Base-by-base conservation (phyloP, 2,797 vertebrate species). In the Sebastes hubbsi region DNA sequence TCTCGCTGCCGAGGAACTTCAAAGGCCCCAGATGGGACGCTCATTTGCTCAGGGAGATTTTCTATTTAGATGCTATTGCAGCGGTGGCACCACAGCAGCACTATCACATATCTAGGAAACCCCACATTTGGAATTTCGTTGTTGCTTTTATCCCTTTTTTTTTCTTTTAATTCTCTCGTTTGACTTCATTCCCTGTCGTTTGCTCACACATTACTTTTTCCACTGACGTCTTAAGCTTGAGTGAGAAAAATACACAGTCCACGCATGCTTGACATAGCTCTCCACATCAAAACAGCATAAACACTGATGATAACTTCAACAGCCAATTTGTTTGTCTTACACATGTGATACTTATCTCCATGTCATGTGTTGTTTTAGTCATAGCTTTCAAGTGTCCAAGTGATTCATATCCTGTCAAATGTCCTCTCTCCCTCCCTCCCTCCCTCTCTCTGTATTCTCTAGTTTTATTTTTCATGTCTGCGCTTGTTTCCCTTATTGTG, bases 41-140 rank as follows among this genome's bases (percentile, higher is more conserved):
- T 92, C 87, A 94, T 94, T 94, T 92, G 82, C 88, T 91, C 82
- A 55, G 54, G 81, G 69, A 94, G 92, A 95, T 95, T 93, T 95
- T 95, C 72, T 91, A 90, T 95, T 94, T 87, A 94, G 93, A 96
- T 95, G 91, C 83, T 89, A 36, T 85, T 88, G 82, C 88, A 86
- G 80, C 78, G 42, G 78, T 85, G 91, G 90, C 90, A 93, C 91
- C 89, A 86, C 84, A 30, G 80, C 65, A 81, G 78, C 77, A 42
- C 78, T 69, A 84, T 89, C 88, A 71, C 42, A 69, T 66, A 87
- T 86, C 88, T 75, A 69, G 69, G 65, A 88, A 91, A 30, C 59
- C 58, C 58, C 68, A 68, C 76, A 79, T 81, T 65, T 63, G 49
- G 67, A 78, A 61, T 75, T 80, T 29, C 62, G 66, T 60, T 71